Evolutionary conservation across 1,140 invertebrate species (phyloP), one percentile per base, ranked within the genome.

Genomic region (Trachymyrmex cornetzi): DNA sequence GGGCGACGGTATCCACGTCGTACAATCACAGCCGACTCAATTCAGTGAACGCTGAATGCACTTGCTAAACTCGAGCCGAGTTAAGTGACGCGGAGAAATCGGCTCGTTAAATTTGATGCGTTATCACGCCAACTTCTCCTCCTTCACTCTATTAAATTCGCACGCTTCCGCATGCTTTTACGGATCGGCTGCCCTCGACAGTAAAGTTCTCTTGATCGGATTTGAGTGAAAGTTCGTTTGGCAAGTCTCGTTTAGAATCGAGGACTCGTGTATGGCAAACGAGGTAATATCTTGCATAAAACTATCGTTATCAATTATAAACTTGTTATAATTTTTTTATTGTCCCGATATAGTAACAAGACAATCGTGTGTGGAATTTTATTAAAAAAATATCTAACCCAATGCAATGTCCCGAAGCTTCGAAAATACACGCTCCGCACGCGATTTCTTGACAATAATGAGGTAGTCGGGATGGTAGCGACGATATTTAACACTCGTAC

Each of bases 21-120:
- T 59, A 57, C 64, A 81, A 57, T 81, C 64, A 71, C 48, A 14
- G 30, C 7, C 16, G 64, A 59, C 9, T 71, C 30, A 30, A 71
- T 81, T 71, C 16, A 71, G 16, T 16, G 34, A 71, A 16, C 34
- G 22, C 14, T 44, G 34, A 71, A 71, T 66, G 30, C 66, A 81
- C 64, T 81, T 69, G 64, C 48, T 69, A 55, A 81, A 81, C 50
- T 81, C 77, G 63, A 16, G 9, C 48, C n/a, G 77, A 69, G 64
- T 81, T 69, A 71, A 81, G 64, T 66, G 77, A 67, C 77, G 44
- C 27, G 63, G 27, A 55, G 77, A 53, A 55, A 71, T 71, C 64
- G 64, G n/a, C 50, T 81, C 79, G 79, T 81, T 81, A 81, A 81
- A 71, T 81, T 53, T 53, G 50, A 59, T 44, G 79, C 79, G 66